Conservation (phyloP, 2,797 vertebrate genomes). For the Leptatherina wallacei region DNA sequence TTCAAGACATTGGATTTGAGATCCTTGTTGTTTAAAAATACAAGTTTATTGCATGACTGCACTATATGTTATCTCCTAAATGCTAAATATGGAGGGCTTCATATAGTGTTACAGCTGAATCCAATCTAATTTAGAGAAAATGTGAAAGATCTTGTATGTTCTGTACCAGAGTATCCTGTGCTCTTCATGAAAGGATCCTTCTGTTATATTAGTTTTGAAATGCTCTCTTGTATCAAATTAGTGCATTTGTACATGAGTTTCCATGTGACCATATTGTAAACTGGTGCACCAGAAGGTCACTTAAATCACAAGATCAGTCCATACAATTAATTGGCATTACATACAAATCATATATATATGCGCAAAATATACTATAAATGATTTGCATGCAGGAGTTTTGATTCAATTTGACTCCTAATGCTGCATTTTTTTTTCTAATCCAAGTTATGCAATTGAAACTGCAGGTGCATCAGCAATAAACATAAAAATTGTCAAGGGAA, state of each 20-base stretch:
- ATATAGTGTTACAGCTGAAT: conserved; percentile 1
- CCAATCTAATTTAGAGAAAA: conserved; percentile 8
- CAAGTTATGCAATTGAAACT: not conserved
- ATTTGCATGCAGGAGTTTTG: too few species aligned
- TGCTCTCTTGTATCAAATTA: conserved; percentile 6
- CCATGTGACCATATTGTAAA: not conserved
- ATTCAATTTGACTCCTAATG: too few species aligned
- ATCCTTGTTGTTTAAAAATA: not conserved
- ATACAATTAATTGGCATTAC: not conserved
- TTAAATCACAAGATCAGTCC: not conserved
- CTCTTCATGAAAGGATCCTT: not conserved
- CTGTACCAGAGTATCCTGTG: not conserved
- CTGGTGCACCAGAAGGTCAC: not conserved
- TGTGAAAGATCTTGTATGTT: not conserved
- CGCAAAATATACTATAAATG: not conserved
- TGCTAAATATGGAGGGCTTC: not conserved
- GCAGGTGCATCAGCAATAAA: conserved; percentile 12
- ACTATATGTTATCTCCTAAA: not conserved
- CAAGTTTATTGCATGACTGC: not conserved
- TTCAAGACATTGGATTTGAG: too few species aligned
- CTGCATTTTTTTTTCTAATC: not conserved
- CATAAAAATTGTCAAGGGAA: conserved; percentile 13
- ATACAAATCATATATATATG: not conserved
- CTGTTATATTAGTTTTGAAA: not conserved
- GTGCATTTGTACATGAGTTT: conserved; percentile 1